Conservation (phyloP, 2,888 invertebrate species). For the Dascillus cervinus region DNA sequence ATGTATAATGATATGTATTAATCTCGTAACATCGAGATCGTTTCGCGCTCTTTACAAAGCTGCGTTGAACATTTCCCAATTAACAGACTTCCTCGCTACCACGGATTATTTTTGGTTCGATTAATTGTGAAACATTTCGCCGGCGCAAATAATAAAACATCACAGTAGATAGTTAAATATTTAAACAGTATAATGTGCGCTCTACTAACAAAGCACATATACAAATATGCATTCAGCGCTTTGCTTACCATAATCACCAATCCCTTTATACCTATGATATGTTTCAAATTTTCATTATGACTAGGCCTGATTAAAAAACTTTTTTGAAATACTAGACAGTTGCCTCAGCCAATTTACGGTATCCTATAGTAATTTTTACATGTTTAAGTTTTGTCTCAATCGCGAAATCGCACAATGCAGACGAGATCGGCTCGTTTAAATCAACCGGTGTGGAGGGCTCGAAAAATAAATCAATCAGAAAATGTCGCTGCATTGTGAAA, state of each 20-base stretch:
- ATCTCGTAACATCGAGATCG: slow-evolving; percentile 21
- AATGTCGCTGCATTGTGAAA: too few relatives aligned
- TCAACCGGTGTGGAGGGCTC: slow-evolving; percentile 15
- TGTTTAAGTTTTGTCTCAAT: background rate
- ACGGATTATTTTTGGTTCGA: too few relatives aligned
- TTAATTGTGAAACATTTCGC: too few relatives aligned
- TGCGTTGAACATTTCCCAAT: too few relatives aligned
- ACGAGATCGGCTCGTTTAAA: too few relatives aligned
- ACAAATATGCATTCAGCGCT: too few relatives aligned
- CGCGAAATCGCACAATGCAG: background rate
- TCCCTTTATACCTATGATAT: slow-evolving; percentile 24
- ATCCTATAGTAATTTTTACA: background rate
- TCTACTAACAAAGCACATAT: slow-evolving; percentile 25
- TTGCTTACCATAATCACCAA: slow-evolving; percentile 18
- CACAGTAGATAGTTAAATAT: slow-evolving; percentile 40
- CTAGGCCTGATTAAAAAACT: slow-evolving; percentile 36
- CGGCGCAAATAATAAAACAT: slow-evolving; percentile 26
- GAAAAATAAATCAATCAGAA: too few relatives aligned
- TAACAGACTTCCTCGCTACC: too few relatives aligned
- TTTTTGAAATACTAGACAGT: slow-evolving; percentile 32
- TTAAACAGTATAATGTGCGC: slow-evolving; percentile 18
- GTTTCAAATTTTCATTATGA: slow-evolving; percentile 23
- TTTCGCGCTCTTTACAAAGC: slow-evolving; percentile 8
- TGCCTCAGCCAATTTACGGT: slow-evolving; percentile 35
- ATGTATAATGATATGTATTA: slow-evolving; percentile 41